phyloP scores from a whole-genome alignment of 2,797 vertebrate species.

The Sebastiscus albofasciatus region DNA sequence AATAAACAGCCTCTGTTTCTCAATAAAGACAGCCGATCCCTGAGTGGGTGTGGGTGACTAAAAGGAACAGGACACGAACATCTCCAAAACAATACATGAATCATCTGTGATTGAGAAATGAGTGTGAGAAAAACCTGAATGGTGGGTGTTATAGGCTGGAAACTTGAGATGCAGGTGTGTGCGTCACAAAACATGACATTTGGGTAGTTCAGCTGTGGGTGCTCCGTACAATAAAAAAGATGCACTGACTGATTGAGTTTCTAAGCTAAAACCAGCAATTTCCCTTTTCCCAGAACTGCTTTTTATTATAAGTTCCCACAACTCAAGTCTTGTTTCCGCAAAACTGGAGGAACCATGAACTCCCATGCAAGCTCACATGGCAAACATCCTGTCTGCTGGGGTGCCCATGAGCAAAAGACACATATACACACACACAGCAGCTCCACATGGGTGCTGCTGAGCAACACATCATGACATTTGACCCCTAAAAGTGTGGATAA shows the following conservation, averaged over 20 bases:
- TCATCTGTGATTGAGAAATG: constrained; percentile 59
- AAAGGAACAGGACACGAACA: constrained; percentile 10
- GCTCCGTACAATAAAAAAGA: not conserved
- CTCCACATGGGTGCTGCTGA: too few relatives aligned
- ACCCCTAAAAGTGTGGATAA: not conserved
- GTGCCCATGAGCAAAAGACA: constrained; percentile 23
- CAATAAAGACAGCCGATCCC: constrained; percentile 5
- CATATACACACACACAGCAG: not conserved
- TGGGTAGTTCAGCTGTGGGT: constrained; percentile 15
- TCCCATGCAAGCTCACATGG: not conserved
- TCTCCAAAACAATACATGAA: constrained; percentile 55
- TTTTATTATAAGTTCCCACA: not conserved
- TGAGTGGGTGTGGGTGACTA: constrained; percentile 33
- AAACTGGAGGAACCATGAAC: constrained; percentile 25
- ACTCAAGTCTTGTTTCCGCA: not conserved
- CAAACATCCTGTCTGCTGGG: not conserved
- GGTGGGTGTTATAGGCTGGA: constrained; percentile 50
- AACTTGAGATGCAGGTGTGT: constrained; percentile 48
- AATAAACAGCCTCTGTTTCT: constrained; percentile 17
- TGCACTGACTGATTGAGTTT: not conserved
- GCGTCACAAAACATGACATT: constrained; percentile 50
- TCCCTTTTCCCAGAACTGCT: not conserved
- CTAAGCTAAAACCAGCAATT: not conserved
- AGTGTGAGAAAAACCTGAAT: constrained; percentile 21
- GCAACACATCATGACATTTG: not conserved